A percentile compares a stretch with the other conserved stretches of the same genome.
These are phyloP conservation scores for Netelia inedita DNA, from an alignment of 2,888 invertebrate species.

Conservation along the genomic window DNA sequence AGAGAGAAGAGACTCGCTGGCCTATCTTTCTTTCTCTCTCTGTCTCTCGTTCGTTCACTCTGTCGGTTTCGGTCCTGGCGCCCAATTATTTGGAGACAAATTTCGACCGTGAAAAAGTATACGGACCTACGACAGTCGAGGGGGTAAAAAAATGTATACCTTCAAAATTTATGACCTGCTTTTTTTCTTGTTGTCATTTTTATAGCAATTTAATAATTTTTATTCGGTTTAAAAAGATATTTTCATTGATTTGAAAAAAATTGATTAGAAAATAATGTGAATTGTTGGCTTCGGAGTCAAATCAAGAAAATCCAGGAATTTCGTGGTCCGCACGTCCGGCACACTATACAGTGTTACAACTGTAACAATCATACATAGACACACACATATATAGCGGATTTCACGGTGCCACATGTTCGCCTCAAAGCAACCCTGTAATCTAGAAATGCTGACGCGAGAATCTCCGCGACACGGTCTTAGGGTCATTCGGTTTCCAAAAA, in stretches of 20 bases:
- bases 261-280: too few relatives aligned
- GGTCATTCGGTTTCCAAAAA: slow-evolving; percentile 75
- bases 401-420: slow-evolving; percentile 53
- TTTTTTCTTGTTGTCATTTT: too few relatives aligned
- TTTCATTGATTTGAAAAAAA: too few relatives aligned
- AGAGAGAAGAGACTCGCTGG: slow-evolving; percentile 79
- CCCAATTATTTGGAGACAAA: slow-evolving; percentile 84
- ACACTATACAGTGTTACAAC: too few relatives aligned
- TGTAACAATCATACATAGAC: too few relatives aligned
- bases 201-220: too few relatives aligned
- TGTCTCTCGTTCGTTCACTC: slow-evolving; percentile 61
- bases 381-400: slow-evolving; percentile 22
- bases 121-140: slow-evolving; percentile 31
- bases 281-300: too few relatives aligned
- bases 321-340: too few relatives aligned
- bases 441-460: slow-evolving; percentile 59
- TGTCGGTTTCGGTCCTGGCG: slow-evolving; percentile 73
- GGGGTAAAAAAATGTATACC: slow-evolving; percentile 43
- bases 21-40: slow-evolving; percentile 19
- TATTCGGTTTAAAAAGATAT: too few relatives aligned
- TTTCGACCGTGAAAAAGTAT: slow-evolving; percentile 71
- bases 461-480: slow-evolving; percentile 62
- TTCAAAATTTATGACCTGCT: too few relatives aligned
- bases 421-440: slow-evolving; percentile 75
- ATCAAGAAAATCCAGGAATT: too few relatives aligned